phyloP scores from a whole-genome alignment of 2,888 invertebrate species.

The Coecobrya sp. region DNA sequence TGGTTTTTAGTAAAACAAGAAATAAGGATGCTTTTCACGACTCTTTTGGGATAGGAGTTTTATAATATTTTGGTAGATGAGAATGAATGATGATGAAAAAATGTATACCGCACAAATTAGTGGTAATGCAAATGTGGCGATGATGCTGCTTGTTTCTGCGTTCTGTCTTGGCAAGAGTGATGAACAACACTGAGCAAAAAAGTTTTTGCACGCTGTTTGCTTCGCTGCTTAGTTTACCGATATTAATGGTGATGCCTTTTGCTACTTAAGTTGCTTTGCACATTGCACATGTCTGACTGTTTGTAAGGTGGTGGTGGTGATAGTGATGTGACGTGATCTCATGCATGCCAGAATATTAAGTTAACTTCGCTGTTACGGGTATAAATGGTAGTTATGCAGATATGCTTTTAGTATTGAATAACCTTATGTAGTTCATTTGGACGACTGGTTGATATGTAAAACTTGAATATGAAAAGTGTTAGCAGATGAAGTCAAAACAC shows the following conservation, averaged over 20 bases:
- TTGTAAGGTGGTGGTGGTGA: background rate
- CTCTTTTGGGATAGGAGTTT: too few relatives aligned
- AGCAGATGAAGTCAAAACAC: background rate
- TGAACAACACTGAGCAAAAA: conserved; percentile 68
- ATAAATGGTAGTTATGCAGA: background rate
- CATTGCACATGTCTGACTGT: conserved; percentile 41
- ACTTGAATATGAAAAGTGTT: background rate
- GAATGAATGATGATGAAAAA: background rate
- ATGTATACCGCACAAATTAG: background rate
- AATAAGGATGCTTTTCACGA: background rate
- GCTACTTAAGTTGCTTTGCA: conserved; percentile 19
- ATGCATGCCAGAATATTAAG: conserved; percentile 6
- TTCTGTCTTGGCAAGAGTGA: conserved; percentile 54
- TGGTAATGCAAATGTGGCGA: background rate
- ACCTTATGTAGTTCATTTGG: conserved; percentile 1
- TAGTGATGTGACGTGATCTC: conserved; percentile 29
- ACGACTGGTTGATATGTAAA: background rate
- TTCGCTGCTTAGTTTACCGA: background rate
- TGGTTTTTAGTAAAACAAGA: background rate
- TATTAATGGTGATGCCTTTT: background rate
- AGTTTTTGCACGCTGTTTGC: conserved; percentile 67
- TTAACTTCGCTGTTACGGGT: background rate
- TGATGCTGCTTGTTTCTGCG: conserved; percentile 20
- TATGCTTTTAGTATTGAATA: background rate
- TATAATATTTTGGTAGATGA: background rate